phyloP scores from a whole-genome alignment of 2,113 vertebrate species.

The Hemiprocne comata region DNA sequence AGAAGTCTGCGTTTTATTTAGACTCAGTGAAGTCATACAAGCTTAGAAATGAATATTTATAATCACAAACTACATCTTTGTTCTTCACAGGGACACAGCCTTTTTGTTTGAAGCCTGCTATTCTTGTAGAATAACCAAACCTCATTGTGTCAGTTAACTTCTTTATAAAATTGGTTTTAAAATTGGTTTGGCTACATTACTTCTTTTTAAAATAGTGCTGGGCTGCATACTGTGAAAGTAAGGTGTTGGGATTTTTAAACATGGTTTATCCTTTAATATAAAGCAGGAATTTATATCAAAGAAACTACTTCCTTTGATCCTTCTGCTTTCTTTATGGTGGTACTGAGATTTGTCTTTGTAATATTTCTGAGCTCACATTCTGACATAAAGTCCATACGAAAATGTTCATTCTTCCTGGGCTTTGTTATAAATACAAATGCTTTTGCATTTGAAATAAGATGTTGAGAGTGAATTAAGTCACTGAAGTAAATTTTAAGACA shows the following conservation, averaged over 20 bases:
- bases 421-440: neutral
- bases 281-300: conserved; percentile 25
- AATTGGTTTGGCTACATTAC: neutral
- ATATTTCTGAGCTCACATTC: neutral
- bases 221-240: neutral
- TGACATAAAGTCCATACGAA: neutral
- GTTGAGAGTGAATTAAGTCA: neutral
- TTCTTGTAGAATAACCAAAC: conserved; percentile 48
- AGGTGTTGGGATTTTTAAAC: conserved; percentile 13
- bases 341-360: neutral
- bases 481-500: neutral
- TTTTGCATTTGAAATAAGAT: neutral
- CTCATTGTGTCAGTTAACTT: conserved; percentile 33
- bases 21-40: conserved; percentile 15
- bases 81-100: conserved; percentile 8
- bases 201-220: neutral
- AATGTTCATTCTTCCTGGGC: neutral
- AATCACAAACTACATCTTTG: conserved; percentile 40
- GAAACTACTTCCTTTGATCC: conserved; percentile 20
- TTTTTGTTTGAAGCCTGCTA: conserved; percentile 56
- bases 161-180: neutral
- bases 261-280: neutral
- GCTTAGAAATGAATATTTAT: conserved; percentile 62
- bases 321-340: neutral
- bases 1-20: conserved; percentile 43